These are phyloP conservation scores for Mesorhabditis sp. DNA, from an alignment of 2,888 invertebrate species.

Conservation along the genomic window DNA sequence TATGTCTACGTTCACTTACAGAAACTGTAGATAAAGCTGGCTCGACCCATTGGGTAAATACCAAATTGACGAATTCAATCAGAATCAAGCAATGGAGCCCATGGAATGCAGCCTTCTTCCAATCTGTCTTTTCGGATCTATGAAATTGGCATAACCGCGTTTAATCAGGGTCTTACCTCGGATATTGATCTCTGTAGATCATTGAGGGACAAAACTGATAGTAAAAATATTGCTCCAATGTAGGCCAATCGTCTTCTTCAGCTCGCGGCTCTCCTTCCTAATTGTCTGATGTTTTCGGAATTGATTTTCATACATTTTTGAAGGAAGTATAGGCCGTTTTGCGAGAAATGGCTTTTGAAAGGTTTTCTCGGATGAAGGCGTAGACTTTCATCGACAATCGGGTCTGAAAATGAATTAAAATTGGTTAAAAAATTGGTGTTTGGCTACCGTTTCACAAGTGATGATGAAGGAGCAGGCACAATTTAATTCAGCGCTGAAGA, in stretches of 20 bases:
- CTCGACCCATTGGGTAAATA: slow-evolving; percentile 74
- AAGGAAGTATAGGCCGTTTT: slow-evolving; percentile 19
- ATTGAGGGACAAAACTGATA: slow-evolving; percentile 54
- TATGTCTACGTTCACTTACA: slow-evolving; percentile 11
- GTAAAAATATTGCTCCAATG: slow-evolving; percentile 47
- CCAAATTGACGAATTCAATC: slow-evolving; percentile 76
- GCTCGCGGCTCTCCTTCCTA: slow-evolving; percentile 10
- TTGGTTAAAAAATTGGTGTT: neutral
- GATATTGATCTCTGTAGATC: slow-evolving; percentile 52
- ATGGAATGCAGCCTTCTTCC: slow-evolving; percentile 30
- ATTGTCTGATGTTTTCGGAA: no score
- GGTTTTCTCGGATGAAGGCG: slow-evolving; percentile 53
- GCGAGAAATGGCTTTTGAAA: slow-evolving; percentile 26
- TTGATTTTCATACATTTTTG: no score
- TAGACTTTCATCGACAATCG: slow-evolving; percentile 55
- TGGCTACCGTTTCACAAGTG: slow-evolving; percentile 54
- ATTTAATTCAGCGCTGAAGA: slow-evolving; percentile 45
- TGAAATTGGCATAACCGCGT: no score
- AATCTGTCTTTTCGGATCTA: slow-evolving; percentile 18
- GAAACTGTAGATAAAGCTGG: slow-evolving; percentile 66
- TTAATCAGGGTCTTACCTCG: slow-evolving; percentile 27
- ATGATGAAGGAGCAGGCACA: slow-evolving; percentile 56
- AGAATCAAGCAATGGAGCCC: slow-evolving; percentile 68
- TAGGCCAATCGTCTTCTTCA: slow-evolving; percentile 29
- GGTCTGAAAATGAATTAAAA: slow-evolving; percentile 37